Evolutionary conservation across 2,797 vertebrate genomes (phyloP).

Genomic region (Phrynocephalus forsythii): DNA sequence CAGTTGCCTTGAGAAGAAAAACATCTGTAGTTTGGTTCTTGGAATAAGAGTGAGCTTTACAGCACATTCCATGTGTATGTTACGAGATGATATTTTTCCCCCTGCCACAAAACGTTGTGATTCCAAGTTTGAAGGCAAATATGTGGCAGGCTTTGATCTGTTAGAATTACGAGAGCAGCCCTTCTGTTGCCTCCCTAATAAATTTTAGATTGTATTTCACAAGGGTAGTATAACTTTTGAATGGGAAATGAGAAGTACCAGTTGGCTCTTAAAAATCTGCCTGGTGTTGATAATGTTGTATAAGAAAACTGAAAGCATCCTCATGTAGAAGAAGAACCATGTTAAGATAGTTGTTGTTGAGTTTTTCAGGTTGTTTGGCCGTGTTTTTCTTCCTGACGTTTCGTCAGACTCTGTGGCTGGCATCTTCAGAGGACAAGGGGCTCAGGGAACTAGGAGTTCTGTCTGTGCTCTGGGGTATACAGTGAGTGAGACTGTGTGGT

Average conservation of each 20-base stretch:
- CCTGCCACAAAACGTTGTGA: not conserved
- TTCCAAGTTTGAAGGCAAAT: not conserved
- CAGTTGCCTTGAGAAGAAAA: not conserved
- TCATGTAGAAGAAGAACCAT: not conserved
- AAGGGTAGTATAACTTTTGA: not conserved
- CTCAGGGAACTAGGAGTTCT: too few relatives aligned
- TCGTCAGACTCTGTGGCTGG: too few relatives aligned
- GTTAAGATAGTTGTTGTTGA: not conserved
- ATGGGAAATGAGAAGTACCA: not conserved
- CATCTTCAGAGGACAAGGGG: too few relatives aligned
- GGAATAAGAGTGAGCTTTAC: not conserved
- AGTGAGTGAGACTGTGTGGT: too few relatives aligned
- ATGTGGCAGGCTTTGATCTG: not conserved
- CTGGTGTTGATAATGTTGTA: not conserved
- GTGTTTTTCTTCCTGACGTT: too few relatives aligned
- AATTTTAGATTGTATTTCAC: not conserved
- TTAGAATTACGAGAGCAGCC: not conserved
- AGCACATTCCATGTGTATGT: too few relatives aligned
- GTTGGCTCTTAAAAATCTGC: not conserved
- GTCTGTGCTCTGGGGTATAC: too few relatives aligned
- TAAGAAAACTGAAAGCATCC: not conserved
- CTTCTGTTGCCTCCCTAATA: too few relatives aligned
- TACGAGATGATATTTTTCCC: too few relatives aligned
- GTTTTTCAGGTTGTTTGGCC: too few relatives aligned
- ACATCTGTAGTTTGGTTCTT: not conserved